phyloP scores from a whole-genome alignment of 1,140 invertebrate species.

The Drosophila orena region DNA sequence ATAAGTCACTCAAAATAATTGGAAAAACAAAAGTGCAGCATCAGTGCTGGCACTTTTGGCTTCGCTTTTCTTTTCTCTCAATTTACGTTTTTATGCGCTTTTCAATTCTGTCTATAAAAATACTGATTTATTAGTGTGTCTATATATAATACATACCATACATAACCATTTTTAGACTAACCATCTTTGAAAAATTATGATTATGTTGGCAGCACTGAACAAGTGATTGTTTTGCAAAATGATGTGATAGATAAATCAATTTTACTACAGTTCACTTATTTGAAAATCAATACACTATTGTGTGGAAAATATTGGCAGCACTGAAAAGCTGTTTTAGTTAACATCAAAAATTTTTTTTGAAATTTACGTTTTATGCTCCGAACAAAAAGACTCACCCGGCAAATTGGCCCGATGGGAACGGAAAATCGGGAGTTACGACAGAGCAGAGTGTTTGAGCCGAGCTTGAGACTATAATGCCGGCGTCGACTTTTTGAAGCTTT shows the following conservation, averaged over 20 bases:
- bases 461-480: slow-evolving; percentile 46
- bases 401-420: slow-evolving; percentile 6
- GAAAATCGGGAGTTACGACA: neutral
- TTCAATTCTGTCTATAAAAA: too few species aligned
- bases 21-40: slow-evolving; percentile 3
- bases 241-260: too few species aligned
- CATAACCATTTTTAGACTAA: too few species aligned
- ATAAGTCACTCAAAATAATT: slow-evolving; percentile 33
- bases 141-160: too few species aligned
- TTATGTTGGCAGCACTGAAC: too few species aligned
- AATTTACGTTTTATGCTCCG: neutral
- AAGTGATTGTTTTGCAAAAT: too few species aligned
- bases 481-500: slow-evolving; percentile 36
- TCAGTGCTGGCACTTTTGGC: neutral
- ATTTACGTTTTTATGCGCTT: neutral
- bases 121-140: too few species aligned
- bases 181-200: too few species aligned
- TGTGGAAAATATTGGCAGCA: too few species aligned
- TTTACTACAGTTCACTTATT: neutral
- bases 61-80: neutral
- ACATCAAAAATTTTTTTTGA: too few species aligned
- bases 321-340: too few species aligned
- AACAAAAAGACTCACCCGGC: slow-evolving; percentile 23
- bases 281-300: neutral
- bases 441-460: slow-evolving; percentile 23